Percentiles rank a stretch among this genome's conserved stretches.
Evolutionary conservation across 2,113 vertebrate genomes (phyloP).

Genomic region (Tupaia tana): DNA sequence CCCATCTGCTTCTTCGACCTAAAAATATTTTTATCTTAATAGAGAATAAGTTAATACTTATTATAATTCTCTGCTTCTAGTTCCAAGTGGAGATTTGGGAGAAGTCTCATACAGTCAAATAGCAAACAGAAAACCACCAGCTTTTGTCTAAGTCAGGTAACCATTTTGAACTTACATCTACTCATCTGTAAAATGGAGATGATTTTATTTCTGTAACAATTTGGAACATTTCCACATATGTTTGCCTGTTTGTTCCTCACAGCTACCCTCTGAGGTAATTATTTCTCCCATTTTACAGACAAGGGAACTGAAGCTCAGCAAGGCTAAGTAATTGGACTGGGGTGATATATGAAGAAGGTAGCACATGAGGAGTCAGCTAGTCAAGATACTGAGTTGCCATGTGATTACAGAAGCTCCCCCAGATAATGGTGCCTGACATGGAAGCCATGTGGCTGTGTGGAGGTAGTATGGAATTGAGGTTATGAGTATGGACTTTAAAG

Average conservation of each 20-base stretch:
- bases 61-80: background rate
- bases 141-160: slow-evolving; percentile 34
- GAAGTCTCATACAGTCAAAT: background rate
- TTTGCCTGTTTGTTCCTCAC: slow-evolving; percentile 16
- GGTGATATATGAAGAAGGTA: background rate
- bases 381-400: background rate
- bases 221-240: background rate
- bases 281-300: slow-evolving; percentile 40
- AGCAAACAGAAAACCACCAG: slow-evolving; percentile 7
- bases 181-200: background rate
- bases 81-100: background rate
- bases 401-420: background rate
- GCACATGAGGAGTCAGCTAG: background rate
- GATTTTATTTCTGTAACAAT: background rate
- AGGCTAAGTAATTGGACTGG: background rate
- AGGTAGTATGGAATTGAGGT: background rate
- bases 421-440: background rate
- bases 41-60: slow-evolving; percentile 18
- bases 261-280: background rate
- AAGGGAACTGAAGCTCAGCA: slow-evolving; percentile 23
- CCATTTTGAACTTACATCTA: slow-evolving; percentile 11
- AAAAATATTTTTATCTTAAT: slow-evolving; percentile 22
- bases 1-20: background rate
- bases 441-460: background rate
- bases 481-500: background rate